Evolutionary conservation across 2,888 invertebrate species (phyloP), one percentile per base, ranked within the genome.

Genomic region (Sinhomidia bicolor): DNA sequence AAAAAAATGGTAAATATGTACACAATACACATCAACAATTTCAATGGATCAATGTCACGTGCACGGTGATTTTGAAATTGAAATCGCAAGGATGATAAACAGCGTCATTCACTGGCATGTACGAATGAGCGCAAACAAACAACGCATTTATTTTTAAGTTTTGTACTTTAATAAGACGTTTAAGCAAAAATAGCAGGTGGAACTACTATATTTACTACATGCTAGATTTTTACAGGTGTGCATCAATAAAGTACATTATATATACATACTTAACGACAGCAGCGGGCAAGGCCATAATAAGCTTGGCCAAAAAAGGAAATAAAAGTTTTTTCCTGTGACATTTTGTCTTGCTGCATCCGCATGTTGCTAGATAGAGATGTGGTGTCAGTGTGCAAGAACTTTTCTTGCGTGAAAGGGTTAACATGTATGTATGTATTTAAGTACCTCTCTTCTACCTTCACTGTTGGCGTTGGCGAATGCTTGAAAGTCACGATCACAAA

Each of bases 21-120:
- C 41, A 81, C 14, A 81, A 41, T 26, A n/a, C n/a, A n/a, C n/a
- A 0, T 41, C 60, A 1, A 17, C 12, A 60, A 26, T 60, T 79
- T 23, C 23, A 26, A 81, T 26, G 23, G 20, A 82, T 82, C 82
- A 82, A 82, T 82, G 82, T 68, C 82, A 68, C 68, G 68, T 68
- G 68, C 32, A 68, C 36, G 5, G 36, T 68, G 68, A 68, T 36
- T 68, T 17, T 68, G 57, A 68, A 32, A 36, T 36, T n/a, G 36
- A 68, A 68, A 68, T 68, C 17, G 6, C 68, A 26, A 68, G 7
- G 4, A 29, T 14, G 14, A 29, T 1, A 62, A n/a, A 9, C 62
- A 68, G 4, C 68, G 9, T n/a, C 17, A n/a, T n/a, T n/a, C n/a
- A 68, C 29, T 36, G 36, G 7, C 36, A 36, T 36, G 36, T 5